These are phyloP conservation scores for Gambelia wislizenii DNA, from an alignment of 2,797 vertebrate species.

Conservation along the genomic window DNA sequence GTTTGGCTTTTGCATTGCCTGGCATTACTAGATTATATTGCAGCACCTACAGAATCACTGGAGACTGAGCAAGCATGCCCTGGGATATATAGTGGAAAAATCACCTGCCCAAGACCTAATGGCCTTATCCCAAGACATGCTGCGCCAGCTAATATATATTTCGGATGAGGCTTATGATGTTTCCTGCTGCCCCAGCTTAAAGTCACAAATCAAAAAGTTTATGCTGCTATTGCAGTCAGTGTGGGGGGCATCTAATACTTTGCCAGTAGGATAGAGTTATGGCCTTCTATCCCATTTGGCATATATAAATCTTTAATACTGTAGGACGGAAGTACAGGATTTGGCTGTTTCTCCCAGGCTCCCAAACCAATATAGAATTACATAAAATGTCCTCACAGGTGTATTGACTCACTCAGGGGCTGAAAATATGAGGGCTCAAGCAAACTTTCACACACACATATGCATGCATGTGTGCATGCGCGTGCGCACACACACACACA, in stretches of 20 bases:
- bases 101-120: not conserved
- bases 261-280: not conserved
- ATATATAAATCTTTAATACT: not conserved
- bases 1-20: conserved; percentile 59
- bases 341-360: not conserved
- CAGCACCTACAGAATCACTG: conserved; percentile 28
- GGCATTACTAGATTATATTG: conserved; percentile 23
- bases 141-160: conserved; percentile 50
- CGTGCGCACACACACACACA: no score
- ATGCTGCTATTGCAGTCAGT: not conserved
- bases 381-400: not conserved
- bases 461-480: no score
- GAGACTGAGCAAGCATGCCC: not conserved
- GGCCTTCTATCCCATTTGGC: not conserved
- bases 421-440: not conserved
- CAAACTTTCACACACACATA: not conserved
- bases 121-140: conserved; percentile 43
- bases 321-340: not conserved
- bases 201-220: conserved; percentile 35
- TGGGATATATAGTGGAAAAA: conserved; percentile 25
- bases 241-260: not conserved
- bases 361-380: not conserved
- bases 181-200: conserved; percentile 33
- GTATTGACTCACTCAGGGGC: no score
- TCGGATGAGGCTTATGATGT: conserved; percentile 22